A percentile compares a stretch with the other conserved stretches of the same genome.
These are phyloP conservation scores for Drepanosiphum platanoidis DNA, from an alignment of 2,888 invertebrate genomes.

Conservation along the genomic window DNA sequence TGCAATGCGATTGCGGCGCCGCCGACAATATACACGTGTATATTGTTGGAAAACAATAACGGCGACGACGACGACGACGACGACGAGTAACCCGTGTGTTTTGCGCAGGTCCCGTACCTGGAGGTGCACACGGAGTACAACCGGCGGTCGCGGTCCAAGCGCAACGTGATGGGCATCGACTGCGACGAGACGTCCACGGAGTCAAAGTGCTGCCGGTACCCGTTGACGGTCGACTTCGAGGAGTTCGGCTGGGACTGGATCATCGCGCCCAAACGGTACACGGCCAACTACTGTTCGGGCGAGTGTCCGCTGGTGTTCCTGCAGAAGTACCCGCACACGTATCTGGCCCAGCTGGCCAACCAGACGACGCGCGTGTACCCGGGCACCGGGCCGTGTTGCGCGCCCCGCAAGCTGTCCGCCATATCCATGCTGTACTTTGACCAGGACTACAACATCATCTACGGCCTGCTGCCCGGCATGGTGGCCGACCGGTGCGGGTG, in stretches of 20 bases:
- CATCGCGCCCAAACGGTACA: constrained; percentile 93
- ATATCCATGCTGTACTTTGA: constrained; percentile 94
- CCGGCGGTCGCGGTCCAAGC: constrained; percentile 47
- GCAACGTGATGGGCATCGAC: constrained; percentile 74
- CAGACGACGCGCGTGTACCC: constrained; percentile 68
- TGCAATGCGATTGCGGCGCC: too few species aligned
- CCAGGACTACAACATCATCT: constrained; percentile 85
- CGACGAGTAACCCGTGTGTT: constrained; percentile 16
- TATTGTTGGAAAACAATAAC: too few species aligned
- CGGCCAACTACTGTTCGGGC: constrained; percentile 93
- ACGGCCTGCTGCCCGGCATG: constrained; percentile 91
- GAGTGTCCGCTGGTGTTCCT: constrained; percentile 91
- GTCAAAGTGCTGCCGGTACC: constrained; percentile 91
- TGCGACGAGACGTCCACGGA: constrained; percentile 85
- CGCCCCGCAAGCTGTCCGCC: constrained; percentile 86
- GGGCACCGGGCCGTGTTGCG: constrained; percentile 91
- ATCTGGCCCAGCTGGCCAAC: constrained; percentile 81
- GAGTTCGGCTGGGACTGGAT: constrained; percentile 98
- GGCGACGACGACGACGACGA: too few species aligned
- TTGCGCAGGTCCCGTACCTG: constrained; percentile 53
- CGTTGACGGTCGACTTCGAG: constrained; percentile 91
- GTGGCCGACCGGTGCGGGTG: constrained; percentile 94
- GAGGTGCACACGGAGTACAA: constrained; percentile 39
- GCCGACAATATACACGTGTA: too few species aligned
- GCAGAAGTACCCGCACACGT: constrained; percentile 88